phyloP scores from a whole-genome alignment of 1,140 invertebrate species.

The Nautilus pompilius region DNA sequence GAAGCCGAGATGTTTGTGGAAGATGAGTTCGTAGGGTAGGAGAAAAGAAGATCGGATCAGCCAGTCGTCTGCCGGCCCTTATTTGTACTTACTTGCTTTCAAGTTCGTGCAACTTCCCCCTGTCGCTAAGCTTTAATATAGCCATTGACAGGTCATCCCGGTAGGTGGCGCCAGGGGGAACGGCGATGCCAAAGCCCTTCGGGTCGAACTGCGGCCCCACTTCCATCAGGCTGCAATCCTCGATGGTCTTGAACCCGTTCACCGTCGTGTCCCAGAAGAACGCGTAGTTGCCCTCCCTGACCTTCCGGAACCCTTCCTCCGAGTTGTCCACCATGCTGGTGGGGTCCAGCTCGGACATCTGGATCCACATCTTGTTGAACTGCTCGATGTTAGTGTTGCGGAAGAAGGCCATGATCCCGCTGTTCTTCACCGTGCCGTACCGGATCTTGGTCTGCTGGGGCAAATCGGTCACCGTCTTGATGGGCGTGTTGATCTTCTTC shows the following conservation, averaged over 20 bases:
- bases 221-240: conserved; percentile 51
- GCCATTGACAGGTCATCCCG: conserved; percentile 90
- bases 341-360: conserved; percentile 47
- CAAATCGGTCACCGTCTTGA: conserved; percentile 52
- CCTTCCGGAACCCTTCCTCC: conserved; percentile 39
- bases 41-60: no score
- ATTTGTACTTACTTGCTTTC: conserved; percentile 45
- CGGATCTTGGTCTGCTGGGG: conserved; percentile 51
- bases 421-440: conserved; percentile 50
- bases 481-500: conserved; percentile 54
- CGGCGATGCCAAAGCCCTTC: conserved; percentile 49
- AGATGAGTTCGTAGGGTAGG: no score
- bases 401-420: conserved; percentile 48
- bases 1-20: no score
- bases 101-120: conserved; percentile 86
- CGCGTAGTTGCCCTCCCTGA: conserved; percentile 48
- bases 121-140: conserved; percentile 90
- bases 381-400: conserved; percentile 91
- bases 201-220: conserved; percentile 50
- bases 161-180: conserved; percentile 77
- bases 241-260: conserved; percentile 48
- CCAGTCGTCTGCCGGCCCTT: no score
- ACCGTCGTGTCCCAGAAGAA: conserved; percentile 54
- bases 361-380: conserved; percentile 92
- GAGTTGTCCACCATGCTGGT: conserved; percentile 42